A percentile compares a stretch with the other conserved stretches of the same genome.
These are phyloP conservation scores for Epicauta chinensis DNA, from an alignment of 1,140 invertebrate genomes.

Conservation along the genomic window DNA sequence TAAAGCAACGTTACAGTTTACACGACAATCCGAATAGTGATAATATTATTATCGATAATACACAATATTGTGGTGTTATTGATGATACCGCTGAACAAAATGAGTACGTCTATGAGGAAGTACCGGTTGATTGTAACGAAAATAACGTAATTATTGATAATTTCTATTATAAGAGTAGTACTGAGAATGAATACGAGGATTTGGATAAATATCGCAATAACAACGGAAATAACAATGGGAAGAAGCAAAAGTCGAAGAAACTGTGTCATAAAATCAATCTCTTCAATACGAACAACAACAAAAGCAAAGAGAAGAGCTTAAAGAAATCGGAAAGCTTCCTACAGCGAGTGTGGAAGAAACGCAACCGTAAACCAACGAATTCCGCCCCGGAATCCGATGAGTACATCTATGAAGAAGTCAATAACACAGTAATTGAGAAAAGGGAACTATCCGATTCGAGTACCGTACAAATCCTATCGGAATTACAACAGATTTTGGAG, in stretches of 20 bases:
- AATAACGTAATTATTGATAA: conserved; percentile 3
- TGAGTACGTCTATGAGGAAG: background rate
- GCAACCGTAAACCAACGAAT: conserved; percentile 18
- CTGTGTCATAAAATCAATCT: background rate
- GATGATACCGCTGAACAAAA: background rate
- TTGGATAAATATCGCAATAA: conserved; percentile 1
- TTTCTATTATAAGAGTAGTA: background rate
- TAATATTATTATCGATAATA: background rate
- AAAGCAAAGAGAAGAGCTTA: conserved; percentile 13
- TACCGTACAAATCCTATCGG: conserved; percentile 21
- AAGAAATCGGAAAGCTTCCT: conserved; percentile 28
- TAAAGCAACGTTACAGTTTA: background rate
- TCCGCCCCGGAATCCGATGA: conserved; percentile 7
- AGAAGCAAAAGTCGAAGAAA: background rate
- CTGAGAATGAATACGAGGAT: conserved; percentile 8
- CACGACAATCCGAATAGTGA: background rate
- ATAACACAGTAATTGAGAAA: conserved; percentile 15
- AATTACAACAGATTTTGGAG: conserved; percentile 25
- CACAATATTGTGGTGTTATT: background rate
- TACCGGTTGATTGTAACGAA: conserved; percentile 2
- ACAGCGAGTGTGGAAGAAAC: conserved; percentile 24
- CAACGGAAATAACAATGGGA: background rate
- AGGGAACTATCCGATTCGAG: conserved; percentile 11
- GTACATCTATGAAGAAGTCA: conserved; percentile 20
- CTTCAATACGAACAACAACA: conserved; percentile 6